These are phyloP conservation scores for Drosophila paucipuncta DNA, from an alignment of 2,888 invertebrate genomes.

Conservation along the genomic window DNA sequence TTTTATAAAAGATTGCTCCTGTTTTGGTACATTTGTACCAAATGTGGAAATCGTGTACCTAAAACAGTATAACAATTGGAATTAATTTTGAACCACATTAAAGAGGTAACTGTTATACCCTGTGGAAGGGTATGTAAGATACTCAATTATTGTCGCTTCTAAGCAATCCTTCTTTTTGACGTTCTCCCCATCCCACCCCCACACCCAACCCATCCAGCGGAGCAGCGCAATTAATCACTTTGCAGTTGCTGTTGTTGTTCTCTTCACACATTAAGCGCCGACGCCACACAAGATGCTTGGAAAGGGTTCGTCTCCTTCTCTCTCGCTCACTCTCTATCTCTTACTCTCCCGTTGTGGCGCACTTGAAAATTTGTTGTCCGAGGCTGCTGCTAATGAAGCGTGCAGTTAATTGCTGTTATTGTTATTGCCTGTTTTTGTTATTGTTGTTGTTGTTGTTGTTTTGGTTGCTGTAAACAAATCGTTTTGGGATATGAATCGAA, in stretches of 20 bases:
- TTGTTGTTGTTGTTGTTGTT: slow-evolving; percentile 27
- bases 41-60: neutral
- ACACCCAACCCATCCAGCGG: neutral
- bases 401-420: slow-evolving; percentile 74
- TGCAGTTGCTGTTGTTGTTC: slow-evolving; percentile 34
- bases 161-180: slow-evolving; percentile 3
- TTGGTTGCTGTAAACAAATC: slow-evolving; percentile 63
- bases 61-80: neutral
- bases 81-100: neutral
- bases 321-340: neutral
- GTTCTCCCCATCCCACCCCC: slow-evolving; percentile 1
- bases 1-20: neutral
- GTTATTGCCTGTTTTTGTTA: slow-evolving; percentile 25
- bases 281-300: slow-evolving; percentile 43
- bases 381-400: slow-evolving; percentile 76
- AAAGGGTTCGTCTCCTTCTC: slow-evolving; percentile 53
- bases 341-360: slow-evolving; percentile 36
- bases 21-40: neutral
- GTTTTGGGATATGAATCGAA: slow-evolving; percentile 40
- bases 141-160: slow-evolving; percentile 9
- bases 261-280: slow-evolving; percentile 18
- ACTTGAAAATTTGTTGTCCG: slow-evolving; percentile 79
- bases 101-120: neutral
- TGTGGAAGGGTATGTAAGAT: neutral
- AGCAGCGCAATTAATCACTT: slow-evolving; percentile 71